Percentiles rank a stretch among this genome's conserved stretches.
Evolutionary conservation across 1,140 invertebrate species (phyloP).

Genomic region (Micrasema longulum): DNA sequence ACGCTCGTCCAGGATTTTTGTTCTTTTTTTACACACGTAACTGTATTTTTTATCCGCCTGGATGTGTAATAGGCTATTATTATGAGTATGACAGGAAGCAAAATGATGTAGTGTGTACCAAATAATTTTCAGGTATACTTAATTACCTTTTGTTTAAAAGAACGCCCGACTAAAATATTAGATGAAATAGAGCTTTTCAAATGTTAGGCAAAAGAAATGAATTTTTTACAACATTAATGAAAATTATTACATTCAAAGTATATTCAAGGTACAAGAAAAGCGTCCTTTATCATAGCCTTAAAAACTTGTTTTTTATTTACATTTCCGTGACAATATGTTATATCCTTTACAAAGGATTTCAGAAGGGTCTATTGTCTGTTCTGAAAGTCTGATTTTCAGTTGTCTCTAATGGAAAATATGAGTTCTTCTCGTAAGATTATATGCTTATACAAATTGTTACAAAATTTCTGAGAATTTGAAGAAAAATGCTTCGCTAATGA

Average conservation of each 20-base stretch:
- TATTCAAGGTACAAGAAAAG: slow-evolving; percentile 1
- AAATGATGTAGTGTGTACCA: too few species aligned
- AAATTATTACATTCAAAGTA: neutral
- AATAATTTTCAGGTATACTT: too few species aligned
- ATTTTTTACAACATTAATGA: too few species aligned
- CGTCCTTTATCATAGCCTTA: neutral
- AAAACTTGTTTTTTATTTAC: slow-evolving; percentile 19
- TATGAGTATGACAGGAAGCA: too few species aligned
- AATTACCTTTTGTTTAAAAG: too few species aligned
- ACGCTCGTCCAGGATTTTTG: too few species aligned
- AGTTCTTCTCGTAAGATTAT: slow-evolving; percentile 18
- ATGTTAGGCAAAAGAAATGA: too few species aligned
- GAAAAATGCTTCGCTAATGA: slow-evolving; percentile 20
- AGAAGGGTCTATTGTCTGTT: slow-evolving; percentile 8
- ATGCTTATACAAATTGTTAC: slow-evolving; percentile 18
- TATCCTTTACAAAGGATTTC: slow-evolving; percentile 15
- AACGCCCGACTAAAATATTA: too few species aligned
- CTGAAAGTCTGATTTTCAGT: slow-evolving; percentile 24
- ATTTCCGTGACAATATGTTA: slow-evolving; percentile 32
- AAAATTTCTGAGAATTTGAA: neutral
- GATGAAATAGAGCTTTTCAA: too few species aligned
- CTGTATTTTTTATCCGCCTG: too few species aligned
- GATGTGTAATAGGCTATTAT: too few species aligned
- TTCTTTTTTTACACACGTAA: too few species aligned
- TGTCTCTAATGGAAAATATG: slow-evolving; percentile 26